phyloP scores from a whole-genome alignment of 2,888 invertebrate species.

The Lasioglossum morio region DNA sequence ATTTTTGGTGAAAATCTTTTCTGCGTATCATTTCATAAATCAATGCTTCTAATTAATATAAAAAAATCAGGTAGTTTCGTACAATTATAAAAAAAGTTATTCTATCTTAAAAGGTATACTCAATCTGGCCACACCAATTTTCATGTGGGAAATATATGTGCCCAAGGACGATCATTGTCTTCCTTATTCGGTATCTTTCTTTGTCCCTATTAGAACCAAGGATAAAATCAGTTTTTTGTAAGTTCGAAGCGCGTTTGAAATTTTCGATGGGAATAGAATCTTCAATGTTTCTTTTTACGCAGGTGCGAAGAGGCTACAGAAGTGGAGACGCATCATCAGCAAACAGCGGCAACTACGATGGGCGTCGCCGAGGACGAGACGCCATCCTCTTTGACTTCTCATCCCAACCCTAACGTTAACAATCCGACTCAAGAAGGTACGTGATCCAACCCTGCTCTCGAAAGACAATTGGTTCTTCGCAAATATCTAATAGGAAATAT shows the following conservation, averaged over 20 bases:
- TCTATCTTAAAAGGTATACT: too few species aligned
- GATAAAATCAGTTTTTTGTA: neutral
- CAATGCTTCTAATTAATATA: too few species aligned
- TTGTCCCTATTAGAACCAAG: neutral
- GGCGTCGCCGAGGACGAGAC: slow-evolving; percentile 83
- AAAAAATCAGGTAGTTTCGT: too few species aligned
- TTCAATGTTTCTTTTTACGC: slow-evolving; percentile 28
- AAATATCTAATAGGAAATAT: neutral
- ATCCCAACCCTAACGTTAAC: slow-evolving; percentile 80
- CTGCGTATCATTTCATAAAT: too few species aligned
- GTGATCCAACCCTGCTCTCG: slow-evolving; percentile 8
- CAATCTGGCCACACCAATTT: too few species aligned
- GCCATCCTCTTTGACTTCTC: slow-evolving; percentile 81
- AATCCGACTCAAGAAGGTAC: slow-evolving; percentile 82
- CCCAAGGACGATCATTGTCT: too few species aligned
- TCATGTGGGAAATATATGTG: too few species aligned
- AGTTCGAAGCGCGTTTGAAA: neutral
- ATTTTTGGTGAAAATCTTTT: too few species aligned
- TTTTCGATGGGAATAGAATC: neutral
- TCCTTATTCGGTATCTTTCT: neutral
- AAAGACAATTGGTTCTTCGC: neutral
- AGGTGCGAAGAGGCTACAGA: slow-evolving; percentile 83
- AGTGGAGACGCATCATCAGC: slow-evolving; percentile 82
- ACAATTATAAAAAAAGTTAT: too few species aligned
- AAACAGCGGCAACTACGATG: slow-evolving; percentile 81